Conservation (phyloP, 2,797 vertebrate species). For the Silurus lanzhouensis region DNA sequence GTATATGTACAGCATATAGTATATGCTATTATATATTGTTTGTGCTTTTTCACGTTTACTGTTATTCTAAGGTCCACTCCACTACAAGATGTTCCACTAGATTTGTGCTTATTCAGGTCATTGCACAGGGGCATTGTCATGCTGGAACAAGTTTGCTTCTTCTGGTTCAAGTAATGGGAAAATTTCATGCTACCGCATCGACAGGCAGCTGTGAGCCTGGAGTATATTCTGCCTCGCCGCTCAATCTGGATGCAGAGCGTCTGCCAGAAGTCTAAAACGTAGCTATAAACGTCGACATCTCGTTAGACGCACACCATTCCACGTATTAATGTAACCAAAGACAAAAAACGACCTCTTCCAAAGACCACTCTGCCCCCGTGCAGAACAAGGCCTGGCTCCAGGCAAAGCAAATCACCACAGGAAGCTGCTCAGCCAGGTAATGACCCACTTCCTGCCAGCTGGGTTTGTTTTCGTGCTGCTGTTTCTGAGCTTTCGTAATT, state of each 20-base stretch:
- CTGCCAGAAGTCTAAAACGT: not conserved
- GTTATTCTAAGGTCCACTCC: too few relatives aligned
- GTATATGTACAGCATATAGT: too few relatives aligned
- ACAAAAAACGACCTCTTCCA: not conserved
- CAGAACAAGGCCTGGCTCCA: not conserved
- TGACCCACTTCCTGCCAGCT: constrained; percentile 40
- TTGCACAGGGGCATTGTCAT: too few relatives aligned
- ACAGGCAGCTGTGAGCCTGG: constrained; percentile 1
- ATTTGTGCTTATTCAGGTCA: too few relatives aligned
- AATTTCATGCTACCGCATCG: too few relatives aligned
- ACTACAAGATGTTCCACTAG: too few relatives aligned
- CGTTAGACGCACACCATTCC: constrained; percentile 19
- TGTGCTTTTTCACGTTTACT: too few relatives aligned
- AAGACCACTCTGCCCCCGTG: constrained; percentile 10
- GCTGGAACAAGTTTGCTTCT: too few relatives aligned
- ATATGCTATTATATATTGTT: too few relatives aligned
- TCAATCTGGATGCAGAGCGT: constrained; percentile 1
- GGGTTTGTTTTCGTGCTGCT: constrained; percentile 39
- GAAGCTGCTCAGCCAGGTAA: constrained; percentile 42
- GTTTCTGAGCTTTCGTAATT: constrained; percentile 34
- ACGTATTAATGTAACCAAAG: not conserved
- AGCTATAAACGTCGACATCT: constrained; percentile 9
- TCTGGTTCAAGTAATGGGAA: too few relatives aligned
- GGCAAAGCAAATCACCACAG: constrained; percentile 22
- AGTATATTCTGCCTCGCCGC: constrained; percentile 17